Evolutionary conservation across 1,140 invertebrate species (phyloP).

Genomic region (Zophobas morio): DNA sequence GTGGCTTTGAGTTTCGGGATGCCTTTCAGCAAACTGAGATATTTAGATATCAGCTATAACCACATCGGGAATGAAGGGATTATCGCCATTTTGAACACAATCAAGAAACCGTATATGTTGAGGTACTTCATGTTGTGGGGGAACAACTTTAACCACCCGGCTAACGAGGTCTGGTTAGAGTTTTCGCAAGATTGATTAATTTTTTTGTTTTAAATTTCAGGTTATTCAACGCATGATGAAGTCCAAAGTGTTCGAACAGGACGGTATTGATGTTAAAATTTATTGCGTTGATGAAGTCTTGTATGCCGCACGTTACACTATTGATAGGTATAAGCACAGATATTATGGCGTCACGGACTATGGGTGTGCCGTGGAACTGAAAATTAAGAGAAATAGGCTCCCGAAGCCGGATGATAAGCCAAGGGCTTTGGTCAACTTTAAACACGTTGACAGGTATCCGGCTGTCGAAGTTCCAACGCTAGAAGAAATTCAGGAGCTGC

Average conservation of each 20-base stretch:
- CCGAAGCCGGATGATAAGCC: not conserved
- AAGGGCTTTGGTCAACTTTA: constrained; percentile 24
- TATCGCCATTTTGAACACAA: constrained; percentile 69
- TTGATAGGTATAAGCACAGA: constrained; percentile 61
- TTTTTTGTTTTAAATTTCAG: constrained; percentile 51
- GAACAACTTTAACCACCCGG: constrained; percentile 62
- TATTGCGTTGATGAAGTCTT: constrained; percentile 70
- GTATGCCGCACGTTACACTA: constrained; percentile 70
- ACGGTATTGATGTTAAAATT: constrained; percentile 71
- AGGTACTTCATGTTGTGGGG: constrained; percentile 72
- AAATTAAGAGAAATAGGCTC: constrained; percentile 60
- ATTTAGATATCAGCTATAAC: constrained; percentile 72
- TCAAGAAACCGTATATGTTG: constrained; percentile 71
- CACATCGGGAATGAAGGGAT: constrained; percentile 70
- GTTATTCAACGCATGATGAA: constrained; percentile 70
- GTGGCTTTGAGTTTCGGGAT: constrained; percentile 69
- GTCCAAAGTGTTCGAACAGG: constrained; percentile 69
- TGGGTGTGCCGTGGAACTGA: constrained; percentile 59
- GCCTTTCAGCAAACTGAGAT: constrained; percentile 71
- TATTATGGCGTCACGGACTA: constrained; percentile 60
- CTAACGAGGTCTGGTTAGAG: constrained; percentile 16
- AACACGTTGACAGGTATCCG: constrained; percentile 33
- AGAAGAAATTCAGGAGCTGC: no score
- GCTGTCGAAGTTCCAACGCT: not conserved
- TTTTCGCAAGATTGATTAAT: not conserved